Evolutionary conservation across 2,888 invertebrate genomes (phyloP).

Genomic region (Apomyelois bistriatella): DNA sequence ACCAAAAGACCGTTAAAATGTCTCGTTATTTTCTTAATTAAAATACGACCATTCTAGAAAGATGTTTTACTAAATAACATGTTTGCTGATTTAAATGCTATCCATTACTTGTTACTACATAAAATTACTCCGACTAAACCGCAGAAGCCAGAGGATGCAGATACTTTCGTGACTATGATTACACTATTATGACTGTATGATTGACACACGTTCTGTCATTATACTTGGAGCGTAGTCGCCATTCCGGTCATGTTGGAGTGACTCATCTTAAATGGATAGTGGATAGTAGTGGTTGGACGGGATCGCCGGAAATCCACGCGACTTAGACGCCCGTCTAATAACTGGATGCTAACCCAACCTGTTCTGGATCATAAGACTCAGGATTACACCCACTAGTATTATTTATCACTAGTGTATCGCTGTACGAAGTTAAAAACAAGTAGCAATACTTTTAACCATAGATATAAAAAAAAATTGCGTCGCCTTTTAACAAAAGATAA

Average conservation of each 20-base stretch:
- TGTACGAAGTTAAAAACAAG: background rate
- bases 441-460: too few species aligned
- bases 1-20: too few species aligned
- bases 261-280: conserved; percentile 10
- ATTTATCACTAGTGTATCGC: conserved; percentile 32
- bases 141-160: conserved; percentile 29
- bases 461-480: too few species aligned
- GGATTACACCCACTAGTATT: conserved; percentile 25
- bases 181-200: conserved; percentile 38
- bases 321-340: conserved; percentile 41
- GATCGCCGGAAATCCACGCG: conserved; percentile 57
- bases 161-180: conserved; percentile 43
- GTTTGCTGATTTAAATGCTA: too few species aligned
- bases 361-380: conserved; percentile 36
- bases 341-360: conserved; percentile 37
- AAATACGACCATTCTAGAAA: too few species aligned
- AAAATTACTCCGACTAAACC: conserved; percentile 23
- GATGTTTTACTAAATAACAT: too few species aligned
- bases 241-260: conserved; percentile 15
- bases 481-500: too few species aligned
- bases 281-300: conserved; percentile 33
- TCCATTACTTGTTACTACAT: background rate
- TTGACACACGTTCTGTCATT: conserved; percentile 44
- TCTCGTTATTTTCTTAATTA: too few species aligned
- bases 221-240: conserved; percentile 25